A percentile compares a stretch with the other conserved stretches of the same genome.
These are phyloP conservation scores for Okapia johnstoni DNA, from an alignment of 2,113 vertebrate genomes.

Conservation along the genomic window DNA sequence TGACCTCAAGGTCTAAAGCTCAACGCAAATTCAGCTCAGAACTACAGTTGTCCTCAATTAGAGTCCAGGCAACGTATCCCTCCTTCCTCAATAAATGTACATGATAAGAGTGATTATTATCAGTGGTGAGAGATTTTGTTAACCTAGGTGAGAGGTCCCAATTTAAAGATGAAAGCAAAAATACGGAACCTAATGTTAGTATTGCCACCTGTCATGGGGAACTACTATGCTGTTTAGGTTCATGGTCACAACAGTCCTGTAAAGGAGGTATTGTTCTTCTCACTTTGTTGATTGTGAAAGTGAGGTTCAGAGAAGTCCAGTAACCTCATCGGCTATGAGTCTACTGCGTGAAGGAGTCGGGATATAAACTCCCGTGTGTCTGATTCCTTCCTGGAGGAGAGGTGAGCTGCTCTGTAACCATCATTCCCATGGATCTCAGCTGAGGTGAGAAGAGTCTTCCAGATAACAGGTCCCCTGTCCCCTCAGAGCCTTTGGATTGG, in stretches of 20 bases:
- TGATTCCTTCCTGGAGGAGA: not conserved
- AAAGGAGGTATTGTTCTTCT: not conserved
- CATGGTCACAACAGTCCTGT: not conserved
- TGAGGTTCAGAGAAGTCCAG: not conserved
- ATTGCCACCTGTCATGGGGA: not conserved
- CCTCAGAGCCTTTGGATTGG: not conserved
- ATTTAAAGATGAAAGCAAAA: slow-evolving; percentile 9
- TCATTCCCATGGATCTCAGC: not conserved
- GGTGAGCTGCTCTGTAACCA: not conserved
- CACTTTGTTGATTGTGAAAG: not conserved
- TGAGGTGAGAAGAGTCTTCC: not conserved
- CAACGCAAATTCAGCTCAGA: not conserved
- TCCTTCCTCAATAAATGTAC: not conserved
- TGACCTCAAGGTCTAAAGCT: not conserved
- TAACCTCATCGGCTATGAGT: not conserved
- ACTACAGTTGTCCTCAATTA: not conserved
- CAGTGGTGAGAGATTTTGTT: not conserved
- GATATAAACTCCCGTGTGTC: not conserved
- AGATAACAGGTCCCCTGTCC: not conserved
- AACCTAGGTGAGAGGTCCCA: not conserved
- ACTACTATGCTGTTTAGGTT: not conserved
- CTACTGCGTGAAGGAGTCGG: not conserved
- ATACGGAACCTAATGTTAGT: not conserved
- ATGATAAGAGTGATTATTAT: not conserved
- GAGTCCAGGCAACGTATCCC: not conserved